These are phyloP conservation scores for Pseudomyrmex concolor DNA, from an alignment of 1,140 invertebrate genomes.

Conservation along the genomic window DNA sequence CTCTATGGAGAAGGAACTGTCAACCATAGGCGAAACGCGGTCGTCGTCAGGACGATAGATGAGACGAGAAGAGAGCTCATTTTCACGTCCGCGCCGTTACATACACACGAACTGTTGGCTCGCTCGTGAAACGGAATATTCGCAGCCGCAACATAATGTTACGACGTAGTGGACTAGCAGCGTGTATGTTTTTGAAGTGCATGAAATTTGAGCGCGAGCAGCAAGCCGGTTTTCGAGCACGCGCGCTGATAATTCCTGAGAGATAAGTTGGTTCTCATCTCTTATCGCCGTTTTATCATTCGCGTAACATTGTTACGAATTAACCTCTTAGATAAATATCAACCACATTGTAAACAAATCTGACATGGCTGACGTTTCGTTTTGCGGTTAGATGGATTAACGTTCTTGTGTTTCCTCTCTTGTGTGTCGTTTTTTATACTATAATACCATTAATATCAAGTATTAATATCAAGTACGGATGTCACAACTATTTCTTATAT, in stretches of 20 bases:
- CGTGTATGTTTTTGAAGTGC: constrained; percentile 27
- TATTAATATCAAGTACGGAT: too few relatives aligned
- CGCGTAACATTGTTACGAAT: constrained; percentile 56
- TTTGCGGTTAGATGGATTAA: constrained; percentile 29
- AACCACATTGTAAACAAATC: constrained; percentile 10
- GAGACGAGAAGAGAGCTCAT: constrained; percentile 30
- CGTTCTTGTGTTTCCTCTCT: neutral
- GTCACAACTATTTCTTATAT: neutral
- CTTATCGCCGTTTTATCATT: constrained; percentile 52
- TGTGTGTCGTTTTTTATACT: neutral
- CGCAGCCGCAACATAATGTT: constrained; percentile 5
- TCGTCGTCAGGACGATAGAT: neutral
- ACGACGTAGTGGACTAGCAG: constrained; percentile 7
- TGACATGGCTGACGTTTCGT: constrained; percentile 15
- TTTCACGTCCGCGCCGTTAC: constrained; percentile 49
- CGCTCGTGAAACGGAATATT: constrained; percentile 45
- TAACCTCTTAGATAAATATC: constrained; percentile 52
- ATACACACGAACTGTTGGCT: constrained; percentile 27
- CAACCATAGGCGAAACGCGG: constrained; percentile 20
- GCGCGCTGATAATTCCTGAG: constrained; percentile 38
- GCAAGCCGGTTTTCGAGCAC: constrained; percentile 5
- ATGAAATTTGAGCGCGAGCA: constrained; percentile 39
- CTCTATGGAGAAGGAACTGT: constrained; percentile 52
- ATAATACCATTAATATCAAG: neutral
- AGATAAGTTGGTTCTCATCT: constrained; percentile 39